Base-by-base conservation (phyloP, 2,113 vertebrate species). In the Tylochromis polylepis region DNA sequence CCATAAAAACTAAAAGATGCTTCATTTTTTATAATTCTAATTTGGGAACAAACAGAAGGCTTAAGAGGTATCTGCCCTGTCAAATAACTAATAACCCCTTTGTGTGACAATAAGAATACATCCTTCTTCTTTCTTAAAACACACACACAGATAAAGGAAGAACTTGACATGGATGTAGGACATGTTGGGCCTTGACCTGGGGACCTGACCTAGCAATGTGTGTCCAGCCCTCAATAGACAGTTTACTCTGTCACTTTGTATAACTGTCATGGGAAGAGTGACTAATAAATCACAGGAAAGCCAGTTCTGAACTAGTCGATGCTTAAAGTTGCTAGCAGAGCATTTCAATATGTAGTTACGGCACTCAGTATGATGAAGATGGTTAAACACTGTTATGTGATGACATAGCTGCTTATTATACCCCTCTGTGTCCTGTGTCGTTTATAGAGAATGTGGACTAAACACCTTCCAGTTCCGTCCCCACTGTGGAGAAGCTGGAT, bases 401-500 rank as follows among this genome's bases (percentile, higher is more conserved):
- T 6, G 34, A 57, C 15, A 22, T 22, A 58, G 22, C 46, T 46
- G 24, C 79, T 79, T 57, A 10, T 78, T 43, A n/a, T 29, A n/a
- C 56, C 56, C 78, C 16, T 43, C 16, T 80, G 46, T 83, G 3
- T 90, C 77, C 41, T 91, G 9, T 89, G n/a, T n/a, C n/a, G n/a
- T n/a, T n/a, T n/a, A 3, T 80, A 99, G 98, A 93, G 97, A 98
- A 92, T 95, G 95, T 55, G 97, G 98, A 38, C 95, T 99, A 93
- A 97, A 96, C 95, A 99, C 98, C 1, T 99, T 99, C 89, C 96
- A 98, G 75, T 98, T 99, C 88, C 97, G 98, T 65, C 98, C 98
- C 31, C 98, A 99, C 91, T 99, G 98, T 70, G 98, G 98, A 87
- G 98, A 99, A 95, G 97, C 98, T 2, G 98, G 98, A 49, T 99